These are phyloP conservation scores for Hycleus phaleratus DNA, from an alignment of 1,140 invertebrate species.

Conservation along the genomic window DNA sequence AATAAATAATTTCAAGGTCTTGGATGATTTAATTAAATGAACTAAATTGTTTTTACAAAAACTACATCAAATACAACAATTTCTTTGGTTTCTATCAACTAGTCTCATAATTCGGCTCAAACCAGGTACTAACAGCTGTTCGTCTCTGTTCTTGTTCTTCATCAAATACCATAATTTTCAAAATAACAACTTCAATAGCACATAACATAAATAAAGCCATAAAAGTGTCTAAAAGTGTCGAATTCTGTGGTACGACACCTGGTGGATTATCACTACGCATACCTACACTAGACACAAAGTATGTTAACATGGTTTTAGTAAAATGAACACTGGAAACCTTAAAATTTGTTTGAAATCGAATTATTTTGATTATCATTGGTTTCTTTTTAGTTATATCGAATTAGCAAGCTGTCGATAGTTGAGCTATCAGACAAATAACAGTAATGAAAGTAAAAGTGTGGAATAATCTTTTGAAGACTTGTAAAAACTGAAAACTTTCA, in stretches of 20 bases:
- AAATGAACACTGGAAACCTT: neutral
- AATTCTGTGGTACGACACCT: slow-evolving; percentile 16
- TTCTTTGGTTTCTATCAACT: too few relatives aligned
- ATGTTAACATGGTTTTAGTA: slow-evolving; percentile 2
- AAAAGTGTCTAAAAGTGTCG: slow-evolving; percentile 34
- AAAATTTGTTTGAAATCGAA: too few relatives aligned
- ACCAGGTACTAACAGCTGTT: neutral
- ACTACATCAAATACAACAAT: neutral
- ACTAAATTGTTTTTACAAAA: neutral
- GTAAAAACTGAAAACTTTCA: neutral
- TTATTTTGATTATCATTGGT: neutral
- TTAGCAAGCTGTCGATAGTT: neutral
- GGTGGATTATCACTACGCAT: slow-evolving; percentile 24
- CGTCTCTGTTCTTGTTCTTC: slow-evolving; percentile 14
- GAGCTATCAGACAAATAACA: neutral
- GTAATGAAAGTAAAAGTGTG: slow-evolving; percentile 4
- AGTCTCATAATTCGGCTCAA: neutral
- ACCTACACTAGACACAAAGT: slow-evolving; percentile 15
- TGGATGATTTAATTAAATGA: too few relatives aligned
- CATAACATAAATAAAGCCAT: slow-evolving; percentile 39
- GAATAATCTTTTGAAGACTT: neutral
- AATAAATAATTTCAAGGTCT: too few relatives aligned
- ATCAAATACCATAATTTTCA: slow-evolving; percentile 35
- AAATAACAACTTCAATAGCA: slow-evolving; percentile 35
- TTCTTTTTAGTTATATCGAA: neutral